Percentiles rank a stretch among this genome's conserved stretches.
Conservation (phyloP, 2,888 invertebrate genomes). For the Actias luna region DNA sequence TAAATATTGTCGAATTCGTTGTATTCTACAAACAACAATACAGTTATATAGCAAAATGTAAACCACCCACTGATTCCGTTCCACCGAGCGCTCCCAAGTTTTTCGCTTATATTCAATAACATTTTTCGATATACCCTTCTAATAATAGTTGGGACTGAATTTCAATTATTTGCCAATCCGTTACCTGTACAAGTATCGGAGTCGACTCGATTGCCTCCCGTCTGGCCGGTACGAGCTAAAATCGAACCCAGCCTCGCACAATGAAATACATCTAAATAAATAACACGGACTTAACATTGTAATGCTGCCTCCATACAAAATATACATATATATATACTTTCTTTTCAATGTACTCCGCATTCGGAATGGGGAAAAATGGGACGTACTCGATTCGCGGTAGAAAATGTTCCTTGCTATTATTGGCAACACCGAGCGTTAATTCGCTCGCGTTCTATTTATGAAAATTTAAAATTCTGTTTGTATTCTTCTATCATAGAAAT, state of each 20-base stretch:
- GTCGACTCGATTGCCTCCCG: conserved; percentile 63
- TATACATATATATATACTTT: conserved; percentile 71
- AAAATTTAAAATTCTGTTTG: conserved; percentile 47
- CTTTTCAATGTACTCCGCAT: conserved; percentile 51
- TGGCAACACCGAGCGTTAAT: conserved; percentile 58
- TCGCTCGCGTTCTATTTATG: conserved; percentile 48
- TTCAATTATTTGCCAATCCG: conserved; percentile 72
- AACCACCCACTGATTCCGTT: neutral
- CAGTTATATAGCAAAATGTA: neutral
- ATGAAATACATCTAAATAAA: conserved; percentile 76
- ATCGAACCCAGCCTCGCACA: conserved; percentile 60
- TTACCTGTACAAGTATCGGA: conserved; percentile 50
- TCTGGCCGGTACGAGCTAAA: conserved; percentile 48
- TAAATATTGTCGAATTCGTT: neutral
- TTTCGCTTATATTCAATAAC: conserved; percentile 28
- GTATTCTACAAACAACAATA: neutral
- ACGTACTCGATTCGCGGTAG: conserved; percentile 53
- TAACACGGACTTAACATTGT: conserved; percentile 72
- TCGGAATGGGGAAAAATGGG: conserved; percentile 62
- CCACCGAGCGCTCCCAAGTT: neutral
- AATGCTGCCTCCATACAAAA: conserved; percentile 66
- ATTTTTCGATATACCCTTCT: conserved; percentile 44
- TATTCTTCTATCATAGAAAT: no score
- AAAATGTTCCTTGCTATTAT: conserved; percentile 53
- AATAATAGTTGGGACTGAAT: conserved; percentile 51